These are phyloP conservation scores for Menidia beryllina DNA, from an alignment of 2,113 vertebrate species.

Conservation along the genomic window DNA sequence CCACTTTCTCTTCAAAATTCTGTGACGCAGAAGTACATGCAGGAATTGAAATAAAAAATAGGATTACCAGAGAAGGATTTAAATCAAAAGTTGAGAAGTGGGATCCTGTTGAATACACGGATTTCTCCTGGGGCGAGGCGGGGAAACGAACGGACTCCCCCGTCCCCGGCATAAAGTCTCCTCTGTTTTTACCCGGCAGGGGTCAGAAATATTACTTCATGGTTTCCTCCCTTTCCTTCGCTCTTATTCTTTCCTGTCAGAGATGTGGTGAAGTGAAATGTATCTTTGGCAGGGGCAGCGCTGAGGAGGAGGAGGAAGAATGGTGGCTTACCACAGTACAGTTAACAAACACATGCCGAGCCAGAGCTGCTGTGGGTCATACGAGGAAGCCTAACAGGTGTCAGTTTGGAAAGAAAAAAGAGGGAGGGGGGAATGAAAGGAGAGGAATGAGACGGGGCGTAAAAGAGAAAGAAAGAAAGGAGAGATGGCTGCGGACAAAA, in stretches of 20 bases:
- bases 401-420: neutral
- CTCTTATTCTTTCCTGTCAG: conserved; percentile 35
- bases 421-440: neutral
- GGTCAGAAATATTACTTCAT: conserved; percentile 45
- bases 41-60: neutral
- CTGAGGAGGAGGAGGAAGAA: conserved; percentile 45
- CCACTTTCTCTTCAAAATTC: too few relatives aligned
- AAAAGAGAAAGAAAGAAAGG: neutral
- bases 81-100: neutral
- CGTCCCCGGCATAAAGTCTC: conserved; percentile 39
- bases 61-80: neutral
- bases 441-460: neutral
- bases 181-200: conserved; percentile 61
- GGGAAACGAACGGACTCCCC: neutral
- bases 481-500: neutral
- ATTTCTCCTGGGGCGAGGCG: neutral
- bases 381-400: conserved; percentile 44
- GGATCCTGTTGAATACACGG: neutral
- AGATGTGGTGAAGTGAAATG: conserved; percentile 63
- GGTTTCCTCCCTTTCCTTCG: conserved; percentile 27
- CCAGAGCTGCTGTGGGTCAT: conserved; percentile 2
- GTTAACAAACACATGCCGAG: conserved; percentile 19
- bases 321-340: conserved; percentile 48
- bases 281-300: conserved; percentile 65
- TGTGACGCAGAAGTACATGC: neutral